A percentile compares a stretch with the other conserved stretches of the same genome.
Evolutionary conservation across 2,888 invertebrate genomes (phyloP).

Genomic region (Dicyrtoma fusca): DNA sequence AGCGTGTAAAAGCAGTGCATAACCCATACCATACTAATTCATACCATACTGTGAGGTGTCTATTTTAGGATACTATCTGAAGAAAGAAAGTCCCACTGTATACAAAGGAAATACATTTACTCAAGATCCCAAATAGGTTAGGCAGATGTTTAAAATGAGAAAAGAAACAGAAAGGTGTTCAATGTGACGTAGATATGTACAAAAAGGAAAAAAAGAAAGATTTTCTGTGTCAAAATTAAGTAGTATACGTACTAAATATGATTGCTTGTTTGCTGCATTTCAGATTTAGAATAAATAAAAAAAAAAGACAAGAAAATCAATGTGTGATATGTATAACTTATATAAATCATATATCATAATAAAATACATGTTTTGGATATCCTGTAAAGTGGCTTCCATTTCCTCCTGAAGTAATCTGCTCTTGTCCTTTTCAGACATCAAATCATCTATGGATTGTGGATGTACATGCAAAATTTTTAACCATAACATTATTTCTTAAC

Average conservation of each 20-base stretch:
- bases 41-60: too few relatives aligned
- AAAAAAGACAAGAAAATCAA: background rate
- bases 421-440: constrained; percentile 91
- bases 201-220: background rate
- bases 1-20: too few relatives aligned
- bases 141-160: too few relatives aligned
- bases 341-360: constrained; percentile 34
- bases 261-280: background rate
- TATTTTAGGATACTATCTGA: too few relatives aligned
- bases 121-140: too few relatives aligned
- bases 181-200: too few relatives aligned
- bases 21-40: too few relatives aligned
- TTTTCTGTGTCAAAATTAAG: constrained; percentile 2
- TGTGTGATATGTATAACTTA: background rate
- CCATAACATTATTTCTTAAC: too few relatives aligned
- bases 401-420: constrained; percentile 96
- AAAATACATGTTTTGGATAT: constrained; percentile 96
- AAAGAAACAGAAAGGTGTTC: too few relatives aligned
- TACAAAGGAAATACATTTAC: too few relatives aligned
- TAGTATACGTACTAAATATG: background rate
- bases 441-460: constrained; percentile 75
- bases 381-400: constrained; percentile 98
- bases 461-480: background rate
- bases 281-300: background rate
- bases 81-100: too few relatives aligned